phyloP scores from a whole-genome alignment of 2,888 invertebrate genomes.

The Tenthredo distinguenda region DNA sequence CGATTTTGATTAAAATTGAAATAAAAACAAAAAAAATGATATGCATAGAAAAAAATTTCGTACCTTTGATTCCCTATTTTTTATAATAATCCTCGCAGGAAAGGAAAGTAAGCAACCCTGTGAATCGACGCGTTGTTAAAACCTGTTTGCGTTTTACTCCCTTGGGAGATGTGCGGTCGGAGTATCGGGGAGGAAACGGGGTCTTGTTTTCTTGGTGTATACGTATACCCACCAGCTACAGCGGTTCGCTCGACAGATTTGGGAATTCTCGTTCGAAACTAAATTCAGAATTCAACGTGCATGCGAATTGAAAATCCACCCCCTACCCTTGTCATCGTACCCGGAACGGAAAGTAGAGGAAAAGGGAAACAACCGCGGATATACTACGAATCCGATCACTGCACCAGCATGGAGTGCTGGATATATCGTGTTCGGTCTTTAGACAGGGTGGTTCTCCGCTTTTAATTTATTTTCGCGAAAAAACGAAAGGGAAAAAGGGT shows the following conservation, averaged over 20 bases:
- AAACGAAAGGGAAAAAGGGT: not conserved
- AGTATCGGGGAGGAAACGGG: not conserved
- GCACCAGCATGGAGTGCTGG: not conserved
- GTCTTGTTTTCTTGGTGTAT: not conserved
- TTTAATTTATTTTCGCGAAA: not conserved
- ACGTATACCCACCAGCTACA: not conserved
- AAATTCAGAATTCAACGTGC: slow-evolving; percentile 34
- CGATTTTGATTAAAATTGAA: not conserved
- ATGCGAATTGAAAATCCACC: slow-evolving; percentile 26
- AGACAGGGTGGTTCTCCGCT: not conserved
- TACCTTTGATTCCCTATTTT: not conserved
- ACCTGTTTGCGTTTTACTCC: slow-evolving; percentile 27
- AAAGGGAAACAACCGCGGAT: not conserved
- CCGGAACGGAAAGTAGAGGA: not conserved
- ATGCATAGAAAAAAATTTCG: too few species aligned
- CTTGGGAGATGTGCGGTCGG: not conserved
- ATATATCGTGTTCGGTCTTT: slow-evolving; percentile 2
- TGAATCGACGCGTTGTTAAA: slow-evolving; percentile 32
- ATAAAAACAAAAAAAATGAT: not conserved
- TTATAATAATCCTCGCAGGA: not conserved
- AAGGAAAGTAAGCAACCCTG: slow-evolving; percentile 8
- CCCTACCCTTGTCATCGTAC: not conserved
- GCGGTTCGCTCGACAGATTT: slow-evolving; percentile 30
- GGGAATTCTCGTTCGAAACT: slow-evolving; percentile 22
- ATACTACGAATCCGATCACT: too few species aligned